A percentile compares a stretch with the other conserved stretches of the same genome.
These are phyloP conservation scores for Chaitophorus viminalis DNA, from an alignment of 2,888 invertebrate species.

Conservation along the genomic window DNA sequence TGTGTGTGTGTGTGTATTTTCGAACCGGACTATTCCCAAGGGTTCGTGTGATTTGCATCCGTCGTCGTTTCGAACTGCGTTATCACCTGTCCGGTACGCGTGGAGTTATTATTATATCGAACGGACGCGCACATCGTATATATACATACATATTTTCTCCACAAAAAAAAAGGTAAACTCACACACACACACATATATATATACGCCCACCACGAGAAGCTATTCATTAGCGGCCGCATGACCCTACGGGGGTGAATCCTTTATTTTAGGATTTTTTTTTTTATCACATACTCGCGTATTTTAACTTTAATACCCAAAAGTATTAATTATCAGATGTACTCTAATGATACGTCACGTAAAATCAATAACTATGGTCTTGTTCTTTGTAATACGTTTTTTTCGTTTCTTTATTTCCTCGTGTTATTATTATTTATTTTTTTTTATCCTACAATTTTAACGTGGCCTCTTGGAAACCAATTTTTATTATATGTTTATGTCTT, in stretches of 20 bases:
- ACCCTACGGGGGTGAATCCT: background rate
- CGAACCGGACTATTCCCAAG: slow-evolving; percentile 26
- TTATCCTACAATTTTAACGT: slow-evolving; percentile 6
- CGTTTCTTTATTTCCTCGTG: background rate
- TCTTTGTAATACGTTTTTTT: background rate
- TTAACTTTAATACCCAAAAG: background rate
- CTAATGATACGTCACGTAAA: slow-evolving; percentile 55
- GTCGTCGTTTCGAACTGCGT: slow-evolving; percentile 3
- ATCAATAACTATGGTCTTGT: slow-evolving; percentile 32
- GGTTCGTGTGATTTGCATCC: slow-evolving; percentile 41
- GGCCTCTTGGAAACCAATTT: slow-evolving; percentile 35
- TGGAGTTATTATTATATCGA: slow-evolving; percentile 28
- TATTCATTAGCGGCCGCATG: slow-evolving; percentile 43
- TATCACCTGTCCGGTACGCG: background rate
- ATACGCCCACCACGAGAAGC: background rate
- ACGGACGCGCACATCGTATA: background rate
- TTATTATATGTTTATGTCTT: slow-evolving; percentile 50
- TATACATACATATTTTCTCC: background rate
- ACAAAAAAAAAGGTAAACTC: slow-evolving; percentile 3
- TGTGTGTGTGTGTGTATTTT: background rate
- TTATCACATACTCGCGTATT: background rate
- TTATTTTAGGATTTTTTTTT: background rate
- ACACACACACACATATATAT: background rate
- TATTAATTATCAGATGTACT: slow-evolving; percentile 51
- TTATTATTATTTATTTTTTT: slow-evolving; percentile 18